Conservation (phyloP, 64 coral and sea anemone species). For the Actinia tenebrosa region DNA sequence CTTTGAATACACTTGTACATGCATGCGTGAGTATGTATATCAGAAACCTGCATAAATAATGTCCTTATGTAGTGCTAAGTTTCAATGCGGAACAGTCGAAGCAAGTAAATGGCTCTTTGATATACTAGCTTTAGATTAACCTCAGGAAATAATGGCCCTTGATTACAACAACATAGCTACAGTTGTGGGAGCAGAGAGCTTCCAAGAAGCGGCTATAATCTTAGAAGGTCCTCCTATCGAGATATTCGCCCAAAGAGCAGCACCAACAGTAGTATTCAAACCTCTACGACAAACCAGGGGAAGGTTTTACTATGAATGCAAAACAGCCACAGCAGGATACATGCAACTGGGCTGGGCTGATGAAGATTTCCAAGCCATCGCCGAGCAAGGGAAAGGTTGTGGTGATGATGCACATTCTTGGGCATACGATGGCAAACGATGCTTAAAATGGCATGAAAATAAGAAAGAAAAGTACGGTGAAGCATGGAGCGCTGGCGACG, state of each 20-base stretch:
- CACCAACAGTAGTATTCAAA: slow-evolving; percentile 66
- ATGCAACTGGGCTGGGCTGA: slow-evolving; percentile 77
- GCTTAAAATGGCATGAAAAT: slow-evolving; percentile 63
- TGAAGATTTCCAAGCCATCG: slow-evolving; percentile 46
- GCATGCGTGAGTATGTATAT: neutral
- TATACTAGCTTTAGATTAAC: neutral
- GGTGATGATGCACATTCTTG: slow-evolving; percentile 70
- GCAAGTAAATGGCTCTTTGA: neutral
- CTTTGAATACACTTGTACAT: neutral
- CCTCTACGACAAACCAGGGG: slow-evolving; percentile 48
- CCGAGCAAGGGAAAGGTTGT: slow-evolving; percentile 59
- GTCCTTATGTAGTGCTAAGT: neutral
- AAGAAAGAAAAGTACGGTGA: slow-evolving; percentile 50
- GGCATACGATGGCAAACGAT: slow-evolving; percentile 65
- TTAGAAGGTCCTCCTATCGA: slow-evolving; percentile 63
- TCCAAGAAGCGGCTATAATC: slow-evolving; percentile 53
- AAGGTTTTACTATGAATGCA: slow-evolving; percentile 75
- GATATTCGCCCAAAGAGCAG: slow-evolving; percentile 63
- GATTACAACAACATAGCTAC: slow-evolving; percentile 47
- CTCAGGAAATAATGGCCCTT: slow-evolving; percentile 27
- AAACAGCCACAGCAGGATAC: slow-evolving; percentile 48
- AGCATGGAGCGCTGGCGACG: slow-evolving; percentile 51
- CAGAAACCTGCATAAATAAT: slow-evolving; percentile 1
- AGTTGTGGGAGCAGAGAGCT: slow-evolving; percentile 39
- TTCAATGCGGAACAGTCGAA: neutral